Conservation (phyloP, 1,140 invertebrate genomes). For the Heliconius eleuchia region DNA sequence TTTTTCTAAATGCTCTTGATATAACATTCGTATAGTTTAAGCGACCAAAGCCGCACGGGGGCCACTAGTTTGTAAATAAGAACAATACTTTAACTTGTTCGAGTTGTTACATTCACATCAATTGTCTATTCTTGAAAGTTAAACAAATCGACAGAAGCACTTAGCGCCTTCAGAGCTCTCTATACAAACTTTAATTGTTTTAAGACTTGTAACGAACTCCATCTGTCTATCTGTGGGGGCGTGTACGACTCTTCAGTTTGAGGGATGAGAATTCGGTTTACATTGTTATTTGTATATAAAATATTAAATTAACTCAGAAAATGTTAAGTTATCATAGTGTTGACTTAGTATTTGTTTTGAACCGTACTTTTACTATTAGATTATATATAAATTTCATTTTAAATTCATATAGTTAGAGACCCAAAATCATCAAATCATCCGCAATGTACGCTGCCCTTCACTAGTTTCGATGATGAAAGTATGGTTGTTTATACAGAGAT, state of each 20-base stretch:
- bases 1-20: not conserved
- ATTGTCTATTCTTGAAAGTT: conserved; percentile 54
- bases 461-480: no score
- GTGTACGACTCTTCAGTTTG: conserved; percentile 14
- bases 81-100: conserved; percentile 1
- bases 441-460: no score
- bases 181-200: conserved; percentile 69
- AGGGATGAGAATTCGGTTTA: not conserved
- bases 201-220: conserved; percentile 46
- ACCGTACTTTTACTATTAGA: no score
- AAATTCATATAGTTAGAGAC: no score
- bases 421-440: no score
- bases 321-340: not conserved
- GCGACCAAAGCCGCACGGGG: no score
- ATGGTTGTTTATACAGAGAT: no score
- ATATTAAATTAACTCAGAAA: not conserved
- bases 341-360: not conserved
- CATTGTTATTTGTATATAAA: not conserved
- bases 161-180: conserved; percentile 46
- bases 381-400: no score
- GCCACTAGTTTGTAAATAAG: not conserved
- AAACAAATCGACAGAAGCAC: conserved; percentile 72
- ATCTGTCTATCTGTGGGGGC: conserved; percentile 20
- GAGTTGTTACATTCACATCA: conserved; percentile 37
- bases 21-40: not conserved